Evolutionary conservation across 2,888 invertebrate genomes (phyloP), one percentile per base, ranked within the genome.

Genomic region (Cryptocephalus moraei): DNA sequence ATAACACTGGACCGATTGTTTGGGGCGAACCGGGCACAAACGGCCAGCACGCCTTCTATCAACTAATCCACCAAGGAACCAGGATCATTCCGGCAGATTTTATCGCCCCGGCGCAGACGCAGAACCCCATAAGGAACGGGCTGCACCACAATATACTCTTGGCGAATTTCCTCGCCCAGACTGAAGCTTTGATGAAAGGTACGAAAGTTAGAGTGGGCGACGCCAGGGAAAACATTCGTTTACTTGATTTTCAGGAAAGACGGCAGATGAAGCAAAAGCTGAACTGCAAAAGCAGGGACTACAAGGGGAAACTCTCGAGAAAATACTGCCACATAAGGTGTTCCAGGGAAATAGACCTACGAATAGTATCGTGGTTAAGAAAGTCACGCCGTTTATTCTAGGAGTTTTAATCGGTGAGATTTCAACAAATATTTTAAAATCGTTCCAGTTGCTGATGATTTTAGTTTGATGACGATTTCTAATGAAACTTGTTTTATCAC

Each of bases 21-120:
- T 95, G 94, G 94, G 99, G 99, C 45, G 97, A 99, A 72, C 96
- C 99, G 1, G 99, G 99, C 13, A 99, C 99, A 39, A 99, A 99
- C 71, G 99, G 99, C 0, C 99, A 99, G 65, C 99, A 99, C 74
- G 99, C 99, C 48, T 99, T 99, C 77, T 99, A 99, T 73, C 99
- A 99, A 71, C 80, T 99, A 41, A 91, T 99, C 55, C 99, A 99
- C 72, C 99, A 99, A 75, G 94, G 70, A 32, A 71, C 71, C 56
- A 79, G 92, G 52, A 71, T 96, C 57, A 91, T 99, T 63, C 97
- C 99, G 3, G 90, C 91, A 64, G 97, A 99, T 74, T 99, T 99
- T 70, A 86, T 99, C 61, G 92, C 92, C 8, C 91, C 97, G 0
- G 91, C 87, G 1, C 80, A 87, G 62, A 88, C 91, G 0, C 93